phyloP scores from a whole-genome alignment of 2,113 vertebrate species.

The Triplophysa rosa region DNA sequence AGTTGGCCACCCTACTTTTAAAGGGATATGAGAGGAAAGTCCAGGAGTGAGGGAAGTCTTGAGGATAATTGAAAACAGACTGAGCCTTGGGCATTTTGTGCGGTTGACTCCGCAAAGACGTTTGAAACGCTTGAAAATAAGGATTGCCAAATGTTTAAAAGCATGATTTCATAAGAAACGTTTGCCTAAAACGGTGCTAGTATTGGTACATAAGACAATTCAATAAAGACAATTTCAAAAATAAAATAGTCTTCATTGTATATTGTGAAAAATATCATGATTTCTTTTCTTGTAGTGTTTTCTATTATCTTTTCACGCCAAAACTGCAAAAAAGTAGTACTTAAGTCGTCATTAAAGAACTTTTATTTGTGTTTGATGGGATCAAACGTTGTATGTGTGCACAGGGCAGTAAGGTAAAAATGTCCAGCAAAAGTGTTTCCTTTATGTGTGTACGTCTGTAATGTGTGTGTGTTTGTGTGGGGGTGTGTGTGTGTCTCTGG shows the following conservation, averaged over 20 bases:
- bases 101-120: not conserved
- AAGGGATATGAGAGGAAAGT: slow-evolving; percentile 14
- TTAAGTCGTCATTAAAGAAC: not conserved
- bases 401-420: too few species aligned
- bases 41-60: slow-evolving; percentile 4
- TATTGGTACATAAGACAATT: too few species aligned
- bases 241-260: not conserved
- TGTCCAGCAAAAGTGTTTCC: not conserved
- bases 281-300: too few species aligned
- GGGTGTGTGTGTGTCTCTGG: not conserved
- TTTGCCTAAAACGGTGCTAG: too few species aligned
- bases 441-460: not conserved
- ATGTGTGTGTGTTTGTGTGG: not conserved
- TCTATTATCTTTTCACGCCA: too few species aligned
- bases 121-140: not conserved
- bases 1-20: not conserved
- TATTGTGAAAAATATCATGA: too few species aligned
- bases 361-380: not conserved
- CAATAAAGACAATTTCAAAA: not conserved
- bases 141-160: too few species aligned
- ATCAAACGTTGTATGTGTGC: not conserved
- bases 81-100: not conserved
- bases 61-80: slow-evolving; percentile 51
- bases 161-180: too few species aligned
- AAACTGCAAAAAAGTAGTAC: too few species aligned